phyloP scores from a whole-genome alignment of 2,113 vertebrate genomes.

The Urocolius indicus region DNA sequence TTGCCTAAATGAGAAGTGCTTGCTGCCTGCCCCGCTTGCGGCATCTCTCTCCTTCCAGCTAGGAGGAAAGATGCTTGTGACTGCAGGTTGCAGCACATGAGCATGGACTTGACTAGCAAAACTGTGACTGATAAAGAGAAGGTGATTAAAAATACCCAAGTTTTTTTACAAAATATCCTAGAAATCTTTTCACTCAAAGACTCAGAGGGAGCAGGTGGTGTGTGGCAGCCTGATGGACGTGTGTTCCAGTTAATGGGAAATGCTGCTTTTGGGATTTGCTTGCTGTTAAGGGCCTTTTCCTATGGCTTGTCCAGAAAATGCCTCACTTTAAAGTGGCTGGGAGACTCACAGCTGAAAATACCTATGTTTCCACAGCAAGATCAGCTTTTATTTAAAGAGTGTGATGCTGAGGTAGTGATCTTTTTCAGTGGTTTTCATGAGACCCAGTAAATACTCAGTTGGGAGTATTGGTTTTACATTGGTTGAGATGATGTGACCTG shows the following conservation, averaged over 20 bases:
- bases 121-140: neutral
- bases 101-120: neutral
- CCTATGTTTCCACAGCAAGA: rapidly evolving
- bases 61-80: neutral
- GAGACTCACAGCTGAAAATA: neutral
- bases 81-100: neutral
- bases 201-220: neutral
- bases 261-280: neutral
- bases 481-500: neutral
- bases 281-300: neutral
- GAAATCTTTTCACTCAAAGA: neutral
- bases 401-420: neutral
- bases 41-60: neutral
- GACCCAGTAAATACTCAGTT: neutral
- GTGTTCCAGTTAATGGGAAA: rapidly evolving
- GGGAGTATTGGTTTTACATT: neutral
- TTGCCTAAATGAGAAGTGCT: rapidly evolving
- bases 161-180: neutral
- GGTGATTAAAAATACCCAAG: neutral
- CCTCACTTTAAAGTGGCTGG: neutral
- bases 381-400: neutral
- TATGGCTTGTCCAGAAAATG: neutral
- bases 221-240: rapidly evolving
- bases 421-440: rapidly evolving
- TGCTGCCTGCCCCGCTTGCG: rapidly evolving